phyloP scores from a whole-genome alignment of 2,888 invertebrate species.

The Rhagonycha lutea region DNA sequence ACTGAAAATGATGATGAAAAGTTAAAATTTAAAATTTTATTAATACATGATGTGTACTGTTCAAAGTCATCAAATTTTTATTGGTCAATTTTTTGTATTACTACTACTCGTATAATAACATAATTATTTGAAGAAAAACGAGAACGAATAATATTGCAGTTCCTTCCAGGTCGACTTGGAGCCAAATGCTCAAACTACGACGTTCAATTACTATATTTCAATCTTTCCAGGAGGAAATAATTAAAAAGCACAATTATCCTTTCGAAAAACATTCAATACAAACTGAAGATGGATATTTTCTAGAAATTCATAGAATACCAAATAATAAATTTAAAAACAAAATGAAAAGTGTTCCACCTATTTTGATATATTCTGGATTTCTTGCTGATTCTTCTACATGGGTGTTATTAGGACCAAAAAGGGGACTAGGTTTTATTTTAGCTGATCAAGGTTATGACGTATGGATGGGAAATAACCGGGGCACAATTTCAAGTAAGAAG shows the following conservation, averaged over 20 bases:
- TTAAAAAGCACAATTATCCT: constrained; percentile 50
- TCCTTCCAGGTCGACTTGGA: too few relatives aligned
- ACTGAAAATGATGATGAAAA: too few relatives aligned
- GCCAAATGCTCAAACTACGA: too few relatives aligned
- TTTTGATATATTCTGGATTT: constrained; percentile 77
- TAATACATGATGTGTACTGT: too few relatives aligned
- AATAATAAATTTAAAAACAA: constrained; percentile 20
- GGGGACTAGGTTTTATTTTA: constrained; percentile 56
- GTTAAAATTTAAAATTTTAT: too few relatives aligned
- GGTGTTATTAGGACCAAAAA: constrained; percentile 65
- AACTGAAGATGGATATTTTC: constrained; percentile 55
- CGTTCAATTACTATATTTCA: not conserved
- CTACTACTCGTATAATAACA: too few relatives aligned
- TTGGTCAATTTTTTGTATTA: too few relatives aligned
- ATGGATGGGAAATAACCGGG: constrained; percentile 66
- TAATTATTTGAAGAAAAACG: too few relatives aligned
- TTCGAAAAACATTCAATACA: constrained; percentile 52
- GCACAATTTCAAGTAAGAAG: constrained; percentile 59
- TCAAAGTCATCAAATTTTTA: too few relatives aligned
- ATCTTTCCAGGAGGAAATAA: constrained; percentile 48
- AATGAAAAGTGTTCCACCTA: constrained; percentile 54
- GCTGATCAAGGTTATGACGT: constrained; percentile 58
- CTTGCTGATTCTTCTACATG: constrained; percentile 74
- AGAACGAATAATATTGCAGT: too few relatives aligned
- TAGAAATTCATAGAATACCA: constrained; percentile 53